Evolutionary conservation across 2,797 vertebrate genomes (phyloP).

Genomic region (Sphaeramia orbicularis): DNA sequence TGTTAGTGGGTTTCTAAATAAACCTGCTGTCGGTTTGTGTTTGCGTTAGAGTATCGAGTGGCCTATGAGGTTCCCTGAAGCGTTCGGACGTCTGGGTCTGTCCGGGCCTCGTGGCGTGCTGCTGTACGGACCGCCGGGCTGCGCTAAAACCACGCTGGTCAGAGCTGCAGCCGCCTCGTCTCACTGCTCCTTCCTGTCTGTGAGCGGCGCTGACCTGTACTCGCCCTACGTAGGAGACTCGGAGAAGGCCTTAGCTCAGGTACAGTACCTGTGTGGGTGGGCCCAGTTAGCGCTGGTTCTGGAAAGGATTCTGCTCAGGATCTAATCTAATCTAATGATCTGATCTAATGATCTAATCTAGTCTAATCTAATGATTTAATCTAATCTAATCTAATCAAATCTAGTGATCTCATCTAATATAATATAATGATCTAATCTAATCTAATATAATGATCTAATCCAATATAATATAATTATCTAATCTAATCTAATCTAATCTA

Average conservation of each 20-base stretch:
- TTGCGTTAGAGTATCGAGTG: slow-evolving; percentile 89
- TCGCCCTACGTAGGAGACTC: slow-evolving; percentile 95
- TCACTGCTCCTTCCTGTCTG: slow-evolving; percentile 90
- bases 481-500: too few species aligned
- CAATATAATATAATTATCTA: too few species aligned
- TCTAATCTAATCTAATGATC: too few species aligned
- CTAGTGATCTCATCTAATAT: too few species aligned
- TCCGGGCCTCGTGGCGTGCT: slow-evolving; percentile 90
- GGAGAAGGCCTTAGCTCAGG: slow-evolving; percentile 93
- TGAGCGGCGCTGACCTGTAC: slow-evolving; percentile 94
- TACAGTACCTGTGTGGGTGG: slow-evolving; percentile 62
- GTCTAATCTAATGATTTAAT: too few species aligned
- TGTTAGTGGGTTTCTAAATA: too few species aligned
- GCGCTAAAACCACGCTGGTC: slow-evolving; percentile 94
- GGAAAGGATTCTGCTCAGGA: too few species aligned
- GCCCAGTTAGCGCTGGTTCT: too few species aligned
- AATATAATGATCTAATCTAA: too few species aligned
- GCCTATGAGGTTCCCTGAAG: slow-evolving; percentile 92
- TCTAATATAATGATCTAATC: too few species aligned
- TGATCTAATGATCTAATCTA: too few species aligned
- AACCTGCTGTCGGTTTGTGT: background rate
- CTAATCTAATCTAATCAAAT: too few species aligned
- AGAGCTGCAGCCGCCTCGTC: slow-evolving; percentile 89
- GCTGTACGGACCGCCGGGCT: slow-evolving; percentile 93
- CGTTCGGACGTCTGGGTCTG: slow-evolving; percentile 91